phyloP scores from a whole-genome alignment of 2,113 vertebrate genomes.

The Syngnathus floridae region DNA sequence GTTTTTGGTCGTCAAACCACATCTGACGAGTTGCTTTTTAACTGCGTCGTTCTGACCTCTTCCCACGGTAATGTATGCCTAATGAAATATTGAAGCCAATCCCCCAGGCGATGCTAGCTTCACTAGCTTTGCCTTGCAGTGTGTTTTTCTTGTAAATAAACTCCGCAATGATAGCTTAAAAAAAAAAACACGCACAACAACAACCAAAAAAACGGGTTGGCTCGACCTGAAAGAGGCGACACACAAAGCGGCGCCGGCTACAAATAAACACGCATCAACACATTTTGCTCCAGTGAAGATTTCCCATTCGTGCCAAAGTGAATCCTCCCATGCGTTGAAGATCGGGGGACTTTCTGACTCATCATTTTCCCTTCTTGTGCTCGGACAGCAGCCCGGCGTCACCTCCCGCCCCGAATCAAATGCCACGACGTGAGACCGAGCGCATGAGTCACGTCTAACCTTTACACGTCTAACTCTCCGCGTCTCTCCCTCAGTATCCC shows the following conservation, averaged over 20 bases:
- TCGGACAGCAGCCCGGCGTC: slow-evolving; percentile 22
- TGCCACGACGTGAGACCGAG: slow-evolving; percentile 37
- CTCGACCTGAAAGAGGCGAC: slow-evolving; percentile 45
- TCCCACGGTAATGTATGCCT: slow-evolving; percentile 33
- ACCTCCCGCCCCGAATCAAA: slow-evolving; percentile 33
- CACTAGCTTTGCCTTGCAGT: slow-evolving; percentile 35
- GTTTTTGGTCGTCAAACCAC: slow-evolving; percentile 15
- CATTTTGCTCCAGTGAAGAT: slow-evolving; percentile 44
- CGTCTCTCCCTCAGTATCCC: slow-evolving; percentile 28
- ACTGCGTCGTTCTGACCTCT: slow-evolving; percentile 18
- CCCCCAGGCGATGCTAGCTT: slow-evolving; percentile 32
- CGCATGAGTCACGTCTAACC: slow-evolving; percentile 60
- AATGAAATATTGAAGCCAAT: slow-evolving; percentile 46
- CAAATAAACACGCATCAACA: slow-evolving; percentile 49
- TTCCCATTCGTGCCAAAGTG: slow-evolving; percentile 33
- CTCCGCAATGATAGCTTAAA: slow-evolving; percentile 54
- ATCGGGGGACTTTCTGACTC: slow-evolving; percentile 22
- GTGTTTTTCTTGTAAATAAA: slow-evolving; percentile 57
- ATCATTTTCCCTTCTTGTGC: slow-evolving; percentile 8
- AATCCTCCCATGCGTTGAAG: slow-evolving; percentile 19
- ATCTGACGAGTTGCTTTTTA: slow-evolving; percentile 14
- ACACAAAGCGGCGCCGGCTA: slow-evolving; percentile 36
- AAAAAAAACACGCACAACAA: slow-evolving; percentile 23
- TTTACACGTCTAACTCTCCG: slow-evolving; percentile 42
- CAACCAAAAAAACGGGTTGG: slow-evolving; percentile 36